Percentiles rank a stretch among this genome's conserved stretches.
Conservation (phyloP, 2,797 vertebrate species). For the Cryptoblepharus egeriae region DNA sequence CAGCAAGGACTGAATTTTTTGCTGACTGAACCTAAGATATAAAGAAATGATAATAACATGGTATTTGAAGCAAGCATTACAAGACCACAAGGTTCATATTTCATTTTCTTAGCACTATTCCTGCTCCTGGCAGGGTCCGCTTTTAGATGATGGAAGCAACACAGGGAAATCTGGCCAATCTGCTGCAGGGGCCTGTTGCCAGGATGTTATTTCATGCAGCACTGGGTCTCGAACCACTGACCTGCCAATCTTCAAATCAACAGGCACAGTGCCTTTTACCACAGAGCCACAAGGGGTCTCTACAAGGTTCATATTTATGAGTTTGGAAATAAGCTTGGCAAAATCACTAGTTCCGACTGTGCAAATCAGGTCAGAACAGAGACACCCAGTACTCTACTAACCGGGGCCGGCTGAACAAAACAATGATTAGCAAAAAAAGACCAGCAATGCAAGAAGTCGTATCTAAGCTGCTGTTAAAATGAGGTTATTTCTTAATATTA, state of each 20-base stretch:
- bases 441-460: background rate
- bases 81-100: background rate
- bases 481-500: background rate
- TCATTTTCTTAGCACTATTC: too few relatives aligned
- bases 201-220: too few relatives aligned
- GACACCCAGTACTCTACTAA: background rate
- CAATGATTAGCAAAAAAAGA: background rate
- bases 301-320: background rate
- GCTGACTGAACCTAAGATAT: background rate
- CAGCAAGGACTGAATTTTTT: background rate
- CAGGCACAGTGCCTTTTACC: too few relatives aligned
- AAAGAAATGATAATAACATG: background rate
- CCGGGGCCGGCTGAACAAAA: background rate
- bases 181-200: too few relatives aligned
- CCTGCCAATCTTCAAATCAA: too few relatives aligned
- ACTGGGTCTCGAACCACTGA: too few relatives aligned
- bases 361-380: background rate
- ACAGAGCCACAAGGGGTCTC: too few relatives aligned
- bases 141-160: too few relatives aligned
- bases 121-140: too few relatives aligned
- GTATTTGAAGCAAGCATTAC: background rate
- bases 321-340: background rate
- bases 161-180: too few relatives aligned
- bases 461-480: background rate
- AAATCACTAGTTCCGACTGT: background rate